phyloP scores from a whole-genome alignment of 2,888 invertebrate species.

The Paralinhomoeus sp. region DNA sequence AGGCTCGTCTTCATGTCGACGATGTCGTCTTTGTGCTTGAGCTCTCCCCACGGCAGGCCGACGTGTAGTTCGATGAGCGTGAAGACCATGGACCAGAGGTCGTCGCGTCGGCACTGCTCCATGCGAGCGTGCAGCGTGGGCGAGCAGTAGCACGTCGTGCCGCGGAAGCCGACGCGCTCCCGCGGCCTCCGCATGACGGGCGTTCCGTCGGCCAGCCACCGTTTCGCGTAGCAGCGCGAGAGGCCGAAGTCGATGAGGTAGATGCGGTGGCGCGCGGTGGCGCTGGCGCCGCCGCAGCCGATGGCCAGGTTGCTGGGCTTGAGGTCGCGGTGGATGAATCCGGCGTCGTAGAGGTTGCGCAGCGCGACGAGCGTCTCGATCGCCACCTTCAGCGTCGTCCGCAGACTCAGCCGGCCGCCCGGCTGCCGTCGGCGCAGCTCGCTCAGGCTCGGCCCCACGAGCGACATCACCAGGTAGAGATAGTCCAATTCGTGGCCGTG shows the following conservation, averaged over 20 bases:
- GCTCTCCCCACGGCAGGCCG: background rate
- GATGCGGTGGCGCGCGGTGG: background rate
- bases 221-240: background rate
- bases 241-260: background rate
- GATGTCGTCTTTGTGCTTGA: background rate
- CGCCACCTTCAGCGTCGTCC: background rate
- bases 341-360: background rate
- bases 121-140: background rate
- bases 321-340: too few species aligned
- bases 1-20: too few species aligned
- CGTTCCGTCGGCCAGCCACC: background rate
- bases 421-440: background rate
- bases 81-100: background rate
- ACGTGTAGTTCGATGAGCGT: background rate
- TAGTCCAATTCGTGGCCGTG: too few species aligned
- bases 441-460: background rate
- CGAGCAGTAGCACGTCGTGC: background rate
- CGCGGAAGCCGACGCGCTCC: background rate
- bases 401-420: background rate
- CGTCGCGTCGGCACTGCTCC: background rate
- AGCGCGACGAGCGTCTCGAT: background rate
- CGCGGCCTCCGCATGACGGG: too few species aligned
- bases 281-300: background rate
- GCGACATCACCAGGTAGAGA: background rate
- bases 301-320: background rate